Percentiles rank a stretch among this genome's conserved stretches.
Evolutionary conservation across 2,797 vertebrate genomes (phyloP).

Genomic region (Luscinia luscinia): DNA sequence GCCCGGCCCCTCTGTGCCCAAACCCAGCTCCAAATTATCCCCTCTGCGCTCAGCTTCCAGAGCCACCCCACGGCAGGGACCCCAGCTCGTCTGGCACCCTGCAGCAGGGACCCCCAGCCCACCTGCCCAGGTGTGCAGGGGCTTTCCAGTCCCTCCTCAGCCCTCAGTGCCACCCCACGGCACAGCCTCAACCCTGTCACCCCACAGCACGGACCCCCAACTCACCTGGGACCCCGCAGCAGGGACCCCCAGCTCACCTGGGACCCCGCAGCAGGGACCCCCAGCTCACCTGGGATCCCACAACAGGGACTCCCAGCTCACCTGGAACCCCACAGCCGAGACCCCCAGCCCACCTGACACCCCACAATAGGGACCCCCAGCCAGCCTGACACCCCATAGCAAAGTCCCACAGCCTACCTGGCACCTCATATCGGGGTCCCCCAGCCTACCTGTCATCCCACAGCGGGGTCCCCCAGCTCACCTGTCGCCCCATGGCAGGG

Average conservation of each 20-base stretch:
- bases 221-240: accelerated
- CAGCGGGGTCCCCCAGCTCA: accelerated
- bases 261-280: neutral
- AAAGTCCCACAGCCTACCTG: no score
- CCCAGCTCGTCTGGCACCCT: neutral
- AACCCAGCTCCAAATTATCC: neutral
- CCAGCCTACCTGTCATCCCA: no score
- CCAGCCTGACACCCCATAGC: neutral
- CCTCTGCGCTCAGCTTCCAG: neutral
- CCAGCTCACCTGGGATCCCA: accelerated
- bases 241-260: accelerated
- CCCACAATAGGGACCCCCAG: accelerated
- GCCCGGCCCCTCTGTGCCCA: neutral
- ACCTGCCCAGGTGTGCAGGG: neutral
- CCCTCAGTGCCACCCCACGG: neutral
- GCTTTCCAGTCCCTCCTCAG: neutral
- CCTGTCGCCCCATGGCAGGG: accelerated
- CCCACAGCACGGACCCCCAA: no score
- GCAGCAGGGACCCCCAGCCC: neutral
- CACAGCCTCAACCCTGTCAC: neutral
- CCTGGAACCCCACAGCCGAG: accelerated
- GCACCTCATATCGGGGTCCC: no score
- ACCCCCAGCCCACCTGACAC: accelerated
- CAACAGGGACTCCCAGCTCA: accelerated
- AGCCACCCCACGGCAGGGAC: neutral